These are phyloP conservation scores for Microchrysa polita DNA, from an alignment of 2,888 invertebrate species.

Conservation along the genomic window DNA sequence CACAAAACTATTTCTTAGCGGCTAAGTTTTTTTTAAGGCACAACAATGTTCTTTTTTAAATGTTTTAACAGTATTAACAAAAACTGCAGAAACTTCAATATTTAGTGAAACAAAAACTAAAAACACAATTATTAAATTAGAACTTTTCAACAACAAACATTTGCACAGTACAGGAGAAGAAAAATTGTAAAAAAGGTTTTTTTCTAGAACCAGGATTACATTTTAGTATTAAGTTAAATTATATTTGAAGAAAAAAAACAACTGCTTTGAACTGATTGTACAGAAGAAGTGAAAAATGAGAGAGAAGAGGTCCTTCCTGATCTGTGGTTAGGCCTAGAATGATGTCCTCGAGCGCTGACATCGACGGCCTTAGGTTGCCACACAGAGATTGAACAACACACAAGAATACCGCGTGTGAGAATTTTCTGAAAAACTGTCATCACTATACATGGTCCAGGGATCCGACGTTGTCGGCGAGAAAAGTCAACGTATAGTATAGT, in stretches of 20 bases:
- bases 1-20: slow-evolving; percentile 17
- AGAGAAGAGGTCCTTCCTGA: slow-evolving; percentile 58
- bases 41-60: slow-evolving; percentile 5
- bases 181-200: slow-evolving; percentile 4
- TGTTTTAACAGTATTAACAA: not conserved
- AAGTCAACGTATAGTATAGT: not conserved
- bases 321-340: slow-evolving; percentile 66
- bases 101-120: not conserved
- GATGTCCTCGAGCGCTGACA: slow-evolving; percentile 61
- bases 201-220: not conserved
- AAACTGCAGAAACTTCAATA: not conserved
- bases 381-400: too few species aligned
- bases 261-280: slow-evolving; percentile 25
- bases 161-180: not conserved
- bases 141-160: slow-evolving; percentile 6
- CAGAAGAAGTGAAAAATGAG: slow-evolving; percentile 53
- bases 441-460: too few species aligned
- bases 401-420: slow-evolving; percentile 19
- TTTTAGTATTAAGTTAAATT: not conserved
- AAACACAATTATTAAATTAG: not conserved
- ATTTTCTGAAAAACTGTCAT: slow-evolving; percentile 38
- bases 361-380: slow-evolving; percentile 46
- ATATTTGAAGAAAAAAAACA: slow-evolving; percentile 19
- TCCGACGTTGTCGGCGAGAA: slow-evolving; percentile 45
- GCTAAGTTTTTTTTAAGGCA: slow-evolving; percentile 29